Evolutionary conservation across 2,113 vertebrate genomes (phyloP), one percentile per base, ranked within the genome.

Genomic region (Arvicanthis niloticus): DNA sequence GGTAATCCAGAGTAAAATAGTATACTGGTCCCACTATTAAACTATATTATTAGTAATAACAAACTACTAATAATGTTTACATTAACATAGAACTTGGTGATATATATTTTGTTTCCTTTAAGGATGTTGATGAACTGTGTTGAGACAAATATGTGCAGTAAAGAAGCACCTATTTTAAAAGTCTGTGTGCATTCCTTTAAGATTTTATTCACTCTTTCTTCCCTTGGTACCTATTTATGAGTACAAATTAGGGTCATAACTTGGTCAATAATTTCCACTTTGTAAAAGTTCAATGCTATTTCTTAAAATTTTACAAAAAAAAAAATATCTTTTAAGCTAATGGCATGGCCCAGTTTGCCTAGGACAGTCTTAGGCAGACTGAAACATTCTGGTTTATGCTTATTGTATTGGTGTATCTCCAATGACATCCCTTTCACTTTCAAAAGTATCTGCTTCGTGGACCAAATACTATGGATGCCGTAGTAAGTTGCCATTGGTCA

Each of bases 231-330:
- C 48, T 68, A 78, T 65, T 89, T 48, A 29, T 77, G 26, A 9
- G 31, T 77, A 34, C 8, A 86, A 96, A 90, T 40, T 58, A 75
- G 19, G 81, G 7, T 62, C 91, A 67, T 42, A 81, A 84, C n/a
- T 92, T 88, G 48, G 40, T 48, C 26, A 70, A 56, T 81, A 40
- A 73, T 90, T 87, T 81, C 9, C 37, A 56, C 68, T 42, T 77
- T 93, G 24, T 65, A 58, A 29, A 92, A 82, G 4, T 96, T 96
- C 24, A 87, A 42, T 89, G 48, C 67, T 58, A 72, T 76, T 60
- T 60, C 19, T 90, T 68, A 62, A 89, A 92, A n/a, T 86, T 93
- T 56, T 73, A 9, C 53, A 62, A 60, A 75, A 60, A 75, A 68
- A 31, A 89, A 60, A 75, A 81, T 60, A 1, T 93, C 48, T 91